Evolutionary conservation across 2,888 invertebrate species (phyloP).

Genomic region (Hemistola chrysoprasaria): DNA sequence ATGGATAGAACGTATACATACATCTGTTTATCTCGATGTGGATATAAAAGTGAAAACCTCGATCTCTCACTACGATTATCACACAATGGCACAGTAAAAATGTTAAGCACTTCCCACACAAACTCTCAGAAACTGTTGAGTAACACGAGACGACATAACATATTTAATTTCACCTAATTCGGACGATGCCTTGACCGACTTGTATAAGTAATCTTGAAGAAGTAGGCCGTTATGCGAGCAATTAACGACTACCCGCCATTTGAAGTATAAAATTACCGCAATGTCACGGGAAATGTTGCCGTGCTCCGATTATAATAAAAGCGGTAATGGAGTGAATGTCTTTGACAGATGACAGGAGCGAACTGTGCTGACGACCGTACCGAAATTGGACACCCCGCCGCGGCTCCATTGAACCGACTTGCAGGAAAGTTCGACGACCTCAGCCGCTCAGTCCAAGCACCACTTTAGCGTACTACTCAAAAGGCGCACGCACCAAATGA

Average conservation of each 20-base stretch:
- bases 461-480: constrained; percentile 34
- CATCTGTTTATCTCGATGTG: constrained; percentile 39
- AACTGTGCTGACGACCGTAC: constrained; percentile 36
- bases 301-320: constrained; percentile 25
- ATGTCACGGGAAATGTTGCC: constrained; percentile 19
- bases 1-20: constrained; percentile 28
- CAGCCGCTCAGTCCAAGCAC: constrained; percentile 24
- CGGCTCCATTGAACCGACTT: constrained; percentile 52
- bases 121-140: constrained; percentile 48
- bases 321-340: constrained; percentile 38
- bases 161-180: constrained; percentile 57
- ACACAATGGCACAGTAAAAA: constrained; percentile 50
- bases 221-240: constrained; percentile 32
- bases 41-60: constrained; percentile 67
- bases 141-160: constrained; percentile 48
- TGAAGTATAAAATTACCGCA: constrained; percentile 18
- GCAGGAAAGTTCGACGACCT: constrained; percentile 63
- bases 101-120: constrained; percentile 61
- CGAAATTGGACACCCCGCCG: constrained; percentile 51
- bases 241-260: constrained; percentile 43
- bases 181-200: constrained; percentile 57
- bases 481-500: constrained; percentile 50
- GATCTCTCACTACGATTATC: constrained; percentile 64
- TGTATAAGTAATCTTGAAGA: constrained; percentile 35
- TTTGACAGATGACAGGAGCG: constrained; percentile 44